Evolutionary conservation across 2,797 vertebrate species (phyloP), one percentile per base, ranked within the genome.

Genomic region (Helostoma temminkii): DNA sequence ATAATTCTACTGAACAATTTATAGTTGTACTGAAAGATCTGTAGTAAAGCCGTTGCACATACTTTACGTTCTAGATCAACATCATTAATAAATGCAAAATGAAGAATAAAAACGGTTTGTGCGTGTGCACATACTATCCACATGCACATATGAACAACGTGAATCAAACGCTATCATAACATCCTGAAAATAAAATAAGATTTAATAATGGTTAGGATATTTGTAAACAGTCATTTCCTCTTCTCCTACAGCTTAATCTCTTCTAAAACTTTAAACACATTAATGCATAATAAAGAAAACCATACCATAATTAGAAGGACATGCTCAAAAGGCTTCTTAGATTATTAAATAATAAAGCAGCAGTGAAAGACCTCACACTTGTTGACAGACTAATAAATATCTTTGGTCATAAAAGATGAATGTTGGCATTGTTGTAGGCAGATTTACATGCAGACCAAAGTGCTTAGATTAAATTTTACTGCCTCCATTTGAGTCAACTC

Each of bases 321-420:
- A 55, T 62, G 77, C 12, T 53, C 36, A 11, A 42, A 36, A 18
- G 25, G n/a, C 49, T 66, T 64, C 68, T 80, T 61, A 28, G 24
- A 66, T 2, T 39, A 78, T 71, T 64, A 18, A 71, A 71, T 50
- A 81, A 74, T 71, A 49, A 78, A 67, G 49, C 45, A n/a, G 42
- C 70, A 39, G 65, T 18, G 56, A 66, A 15, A 36, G 50, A 47
- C 41, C 82, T 60, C 32, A 1, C 39, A 5, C 66, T 49, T 16
- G 65, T 46, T 86, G 89, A 91, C 85, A 90, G 80, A 53, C 74
- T 82, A 80, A 88, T 87, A 71, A 77, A 83, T 70, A 78, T 81
- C 67, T 63, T 72, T 60, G 37, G 74, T 73, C 30, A 50, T 64
- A 32, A 82, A 71, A 80, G 73, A 84, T 82, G 72, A 78, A 72